Evolutionary conservation across 2,888 invertebrate genomes (phyloP), one percentile per base, ranked within the genome.

Genomic region (Chrysolina oricalcia): DNA sequence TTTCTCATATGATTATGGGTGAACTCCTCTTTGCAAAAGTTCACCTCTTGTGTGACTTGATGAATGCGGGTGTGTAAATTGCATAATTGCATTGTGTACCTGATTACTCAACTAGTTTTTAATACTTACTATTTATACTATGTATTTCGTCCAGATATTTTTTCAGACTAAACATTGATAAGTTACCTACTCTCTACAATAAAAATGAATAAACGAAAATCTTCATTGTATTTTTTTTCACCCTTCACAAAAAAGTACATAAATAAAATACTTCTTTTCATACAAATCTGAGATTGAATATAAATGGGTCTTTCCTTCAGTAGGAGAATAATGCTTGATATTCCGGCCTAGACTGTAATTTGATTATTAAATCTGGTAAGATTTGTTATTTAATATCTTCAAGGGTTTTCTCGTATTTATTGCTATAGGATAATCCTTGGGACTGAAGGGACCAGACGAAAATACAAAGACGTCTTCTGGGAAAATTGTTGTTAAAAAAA

Each of bases 111-210:
- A 76, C 77, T 81, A 80, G 78, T 71, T 72, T 73, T 69, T 80
- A 80, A 79, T 23, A 53, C 53, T 78, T 81, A 79, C 74, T 80
- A 79, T 80, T 81, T 77, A 76, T 80, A 78, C 73, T 77, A 78
- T 78, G 76, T 78, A 78, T 77, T 77, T 78, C 79, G 78, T 82
- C 81, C 78, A 78, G 80, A 78, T 81, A 80, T 78, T 81, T 81
- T 81, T 81, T 81, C 78, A 81, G 72, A 78, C 75, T 79, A 78
- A 76, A 81, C 65, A 70, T 73, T 70, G 53, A 59, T 72, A 50
- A 71, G 74, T 74, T 35, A 35, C 35, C 11, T 75, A 75, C 65
- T 75, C 72, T 72, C 70, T 73, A 76, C 19, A 70, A 76, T 76
- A 70, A 76, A 75, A 73, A 76, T 76, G 67, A 76, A 75, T 53